These are phyloP conservation scores for Mesorhabditis spiculigera DNA, from an alignment of 2,888 invertebrate genomes.

Conservation along the genomic window DNA sequence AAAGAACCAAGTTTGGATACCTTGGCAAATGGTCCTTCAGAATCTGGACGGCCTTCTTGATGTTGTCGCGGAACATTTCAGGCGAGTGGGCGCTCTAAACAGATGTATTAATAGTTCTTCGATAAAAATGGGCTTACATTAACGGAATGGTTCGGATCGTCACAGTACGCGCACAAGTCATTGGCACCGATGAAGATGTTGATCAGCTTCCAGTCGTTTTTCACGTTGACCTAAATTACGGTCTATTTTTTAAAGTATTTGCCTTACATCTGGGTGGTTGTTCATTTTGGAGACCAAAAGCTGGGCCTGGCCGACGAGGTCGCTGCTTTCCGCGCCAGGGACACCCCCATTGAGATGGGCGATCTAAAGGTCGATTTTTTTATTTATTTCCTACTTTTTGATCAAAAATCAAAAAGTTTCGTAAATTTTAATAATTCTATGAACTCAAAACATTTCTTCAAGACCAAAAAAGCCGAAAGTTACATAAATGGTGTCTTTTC, in stretches of 20 bases:
- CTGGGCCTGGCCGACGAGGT: slow-evolving; percentile 32
- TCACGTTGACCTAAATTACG: slow-evolving; percentile 27
- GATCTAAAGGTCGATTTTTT: slow-evolving; percentile 8
- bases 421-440: too few relatives aligned
- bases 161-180: slow-evolving; percentile 44
- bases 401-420: too few relatives aligned
- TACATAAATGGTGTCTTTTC: too few relatives aligned
- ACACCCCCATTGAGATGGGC: slow-evolving; percentile 34
- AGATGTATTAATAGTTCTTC: background rate
- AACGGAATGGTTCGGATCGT: slow-evolving; percentile 25
- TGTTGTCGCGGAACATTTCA: slow-evolving; percentile 26
- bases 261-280: slow-evolving; percentile 28
- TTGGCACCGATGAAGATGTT: slow-evolving; percentile 50
- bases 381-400: too few relatives aligned
- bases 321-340: slow-evolving; percentile 34
- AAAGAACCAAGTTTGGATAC: slow-evolving; percentile 7
- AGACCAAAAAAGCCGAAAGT: too few relatives aligned
- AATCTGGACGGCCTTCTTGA: slow-evolving; percentile 29
- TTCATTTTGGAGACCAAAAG: slow-evolving; percentile 32
- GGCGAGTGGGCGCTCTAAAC: slow-evolving; percentile 20
- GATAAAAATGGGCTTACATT: background rate
- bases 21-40: slow-evolving; percentile 34
- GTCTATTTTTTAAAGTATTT: background rate
- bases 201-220: slow-evolving; percentile 48
- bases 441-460: too few relatives aligned